These are phyloP conservation scores for Ligdia adustata DNA, from an alignment of 2,888 invertebrate genomes.

Conservation along the genomic window DNA sequence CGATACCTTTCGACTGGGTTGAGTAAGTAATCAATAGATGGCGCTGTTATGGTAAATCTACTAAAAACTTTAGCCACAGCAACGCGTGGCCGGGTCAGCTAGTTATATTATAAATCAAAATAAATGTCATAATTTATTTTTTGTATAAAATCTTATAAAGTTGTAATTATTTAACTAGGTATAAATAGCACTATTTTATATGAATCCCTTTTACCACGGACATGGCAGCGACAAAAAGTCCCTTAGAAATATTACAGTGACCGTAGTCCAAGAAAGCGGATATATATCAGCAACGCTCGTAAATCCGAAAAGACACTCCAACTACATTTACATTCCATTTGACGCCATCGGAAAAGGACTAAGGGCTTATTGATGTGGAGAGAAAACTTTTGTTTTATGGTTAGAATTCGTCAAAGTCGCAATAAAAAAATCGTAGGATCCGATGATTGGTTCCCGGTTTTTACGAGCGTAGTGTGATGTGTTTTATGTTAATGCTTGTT, in stretches of 20 bases:
- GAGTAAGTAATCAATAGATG: too few relatives aligned
- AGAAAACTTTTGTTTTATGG: constrained; percentile 10
- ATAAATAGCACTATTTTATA: too few relatives aligned
- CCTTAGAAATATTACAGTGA: constrained; percentile 14
- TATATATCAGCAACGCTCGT: constrained; percentile 5
- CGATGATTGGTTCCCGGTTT: background rate
- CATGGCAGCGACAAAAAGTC: too few relatives aligned
- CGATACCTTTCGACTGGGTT: too few relatives aligned
- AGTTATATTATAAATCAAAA: too few relatives aligned
- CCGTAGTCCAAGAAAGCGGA: background rate
- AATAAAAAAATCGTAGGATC: background rate
- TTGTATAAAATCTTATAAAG: background rate
- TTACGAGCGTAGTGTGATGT: too few relatives aligned
- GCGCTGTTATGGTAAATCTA: too few relatives aligned
- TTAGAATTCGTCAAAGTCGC: constrained; percentile 1
- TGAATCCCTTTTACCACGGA: too few relatives aligned
- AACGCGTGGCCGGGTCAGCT: background rate
- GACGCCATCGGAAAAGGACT: background rate
- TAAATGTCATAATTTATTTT: too few relatives aligned
- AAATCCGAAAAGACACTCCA: constrained; percentile 12
- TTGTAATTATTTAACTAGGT: too few relatives aligned
- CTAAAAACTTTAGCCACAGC: too few relatives aligned
- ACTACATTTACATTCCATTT: constrained; percentile 18
- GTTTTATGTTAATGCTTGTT: too few relatives aligned
- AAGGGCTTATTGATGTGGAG: constrained; percentile 3